These are phyloP conservation scores for Pelobates cultripes DNA, from an alignment of 2,797 vertebrate genomes.

Conservation along the genomic window DNA sequence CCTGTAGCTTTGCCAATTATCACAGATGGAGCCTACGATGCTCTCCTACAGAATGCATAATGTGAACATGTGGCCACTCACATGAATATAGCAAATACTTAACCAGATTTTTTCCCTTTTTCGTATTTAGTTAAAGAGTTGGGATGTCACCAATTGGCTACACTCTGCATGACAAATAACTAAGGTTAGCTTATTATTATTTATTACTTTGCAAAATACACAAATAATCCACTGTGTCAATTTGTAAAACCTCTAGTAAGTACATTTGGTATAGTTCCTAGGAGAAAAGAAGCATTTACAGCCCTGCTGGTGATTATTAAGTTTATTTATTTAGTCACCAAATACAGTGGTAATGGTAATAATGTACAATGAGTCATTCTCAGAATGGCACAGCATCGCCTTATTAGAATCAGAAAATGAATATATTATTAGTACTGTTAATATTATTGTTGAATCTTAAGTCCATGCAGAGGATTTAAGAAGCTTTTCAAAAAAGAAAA, in stretches of 20 bases:
- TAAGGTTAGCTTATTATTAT: too few relatives aligned
- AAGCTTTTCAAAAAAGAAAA: slow-evolving; percentile 87
- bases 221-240: too few relatives aligned
- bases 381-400: slow-evolving; percentile 94
- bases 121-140: too few relatives aligned
- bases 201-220: too few relatives aligned
- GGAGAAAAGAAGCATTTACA: slow-evolving; percentile 63
- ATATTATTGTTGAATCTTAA: slow-evolving; percentile 87
- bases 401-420: slow-evolving; percentile 79
- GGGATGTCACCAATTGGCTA: too few relatives aligned
- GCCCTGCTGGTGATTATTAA: slow-evolving; percentile 38
- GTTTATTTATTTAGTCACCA: slow-evolving; percentile 97
- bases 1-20: too few relatives aligned
- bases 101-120: too few relatives aligned
- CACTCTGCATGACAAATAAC: too few relatives aligned
- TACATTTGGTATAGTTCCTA: background rate
- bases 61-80: too few relatives aligned
- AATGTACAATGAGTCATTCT: slow-evolving; percentile 96
- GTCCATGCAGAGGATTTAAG: slow-evolving; percentile 89
- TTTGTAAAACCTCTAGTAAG: background rate
- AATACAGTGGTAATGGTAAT: slow-evolving; percentile 97
- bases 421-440: slow-evolving; percentile 76
- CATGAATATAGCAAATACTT: too few relatives aligned
- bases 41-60: too few relatives aligned
- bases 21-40: too few relatives aligned